Evolutionary conservation across 2,797 vertebrate species (phyloP).

Genomic region (Danio aesculapii): DNA sequence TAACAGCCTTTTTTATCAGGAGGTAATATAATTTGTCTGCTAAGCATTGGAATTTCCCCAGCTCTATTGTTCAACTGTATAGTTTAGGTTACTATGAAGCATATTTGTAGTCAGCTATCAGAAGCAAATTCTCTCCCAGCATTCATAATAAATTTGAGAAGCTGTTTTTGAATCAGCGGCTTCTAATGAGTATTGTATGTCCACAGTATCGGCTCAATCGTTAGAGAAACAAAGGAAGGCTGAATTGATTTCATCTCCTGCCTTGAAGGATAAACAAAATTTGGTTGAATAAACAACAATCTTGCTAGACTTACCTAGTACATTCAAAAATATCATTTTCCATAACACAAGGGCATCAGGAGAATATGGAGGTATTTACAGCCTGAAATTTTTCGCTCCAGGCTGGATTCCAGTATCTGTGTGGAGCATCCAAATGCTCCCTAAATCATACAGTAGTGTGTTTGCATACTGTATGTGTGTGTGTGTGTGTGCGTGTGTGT

Average conservation of each 20-base stretch:
- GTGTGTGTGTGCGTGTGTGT: slow-evolving; percentile 15
- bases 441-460: slow-evolving; percentile 44
- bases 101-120: not conserved
- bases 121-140: not conserved
- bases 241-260: slow-evolving; percentile 45
- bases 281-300: slow-evolving; percentile 46
- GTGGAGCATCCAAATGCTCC: slow-evolving; percentile 41
- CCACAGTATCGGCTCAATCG: slow-evolving; percentile 35
- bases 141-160: slow-evolving; percentile 6
- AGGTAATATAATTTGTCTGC: no score
- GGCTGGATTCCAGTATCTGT: slow-evolving; percentile 39
- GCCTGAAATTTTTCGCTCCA: slow-evolving; percentile 39
- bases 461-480: slow-evolving; percentile 32
- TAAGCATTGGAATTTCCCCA: not conserved
- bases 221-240: slow-evolving; percentile 47
- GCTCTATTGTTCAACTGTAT: not conserved
- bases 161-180: slow-evolving; percentile 9
- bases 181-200: slow-evolving; percentile 47
- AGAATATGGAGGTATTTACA: slow-evolving; percentile 42
- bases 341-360: slow-evolving; percentile 28
- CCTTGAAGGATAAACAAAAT: slow-evolving; percentile 51
- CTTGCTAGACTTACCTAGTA: slow-evolving; percentile 26
- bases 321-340: slow-evolving; percentile 33
- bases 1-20: no score
- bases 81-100: not conserved